Evolutionary conservation across 2,113 vertebrate genomes (phyloP).

Genomic region (Rhegmatorhina hoffmannsi): DNA sequence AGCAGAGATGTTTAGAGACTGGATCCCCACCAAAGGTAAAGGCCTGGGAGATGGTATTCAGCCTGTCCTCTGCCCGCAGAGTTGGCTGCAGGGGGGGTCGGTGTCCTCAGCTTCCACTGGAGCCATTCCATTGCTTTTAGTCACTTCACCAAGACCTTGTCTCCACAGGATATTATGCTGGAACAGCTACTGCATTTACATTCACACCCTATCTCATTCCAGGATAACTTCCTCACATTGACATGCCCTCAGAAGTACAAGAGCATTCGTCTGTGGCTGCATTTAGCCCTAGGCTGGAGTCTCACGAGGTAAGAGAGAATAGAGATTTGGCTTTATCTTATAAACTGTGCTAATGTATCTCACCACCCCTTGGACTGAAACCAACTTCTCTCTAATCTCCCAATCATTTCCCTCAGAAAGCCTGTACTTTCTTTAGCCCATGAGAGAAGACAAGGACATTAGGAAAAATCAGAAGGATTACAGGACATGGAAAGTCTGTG

Average conservation of each 20-base stretch:
- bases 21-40: background rate
- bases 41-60: background rate
- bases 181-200: slow-evolving; percentile 43
- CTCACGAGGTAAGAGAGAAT: slow-evolving; percentile 55
- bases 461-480: background rate
- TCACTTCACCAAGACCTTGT: slow-evolving; percentile 8
- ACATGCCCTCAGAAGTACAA: slow-evolving; percentile 38
- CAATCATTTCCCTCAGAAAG: slow-evolving; percentile 44
- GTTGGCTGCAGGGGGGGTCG: background rate
- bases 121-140: slow-evolving; percentile 26
- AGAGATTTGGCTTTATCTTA: slow-evolving; percentile 60
- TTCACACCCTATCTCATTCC: slow-evolving; percentile 51
- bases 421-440: background rate
- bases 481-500: background rate
- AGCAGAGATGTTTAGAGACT: background rate
- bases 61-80: rapidly evolving
- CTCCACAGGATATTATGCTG: slow-evolving; percentile 29
- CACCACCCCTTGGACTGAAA: slow-evolving; percentile 49
- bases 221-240: slow-evolving; percentile 54
- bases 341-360: slow-evolving; percentile 28
- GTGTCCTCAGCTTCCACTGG: background rate
- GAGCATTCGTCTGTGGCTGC: slow-evolving; percentile 42
- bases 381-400: slow-evolving; percentile 37
- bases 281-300: slow-evolving; percentile 56
- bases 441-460: background rate